A percentile compares a stretch with the other conserved stretches of the same genome.
These are phyloP conservation scores for Deroplatys truncata DNA, from an alignment of 2,888 invertebrate genomes.

Conservation along the genomic window DNA sequence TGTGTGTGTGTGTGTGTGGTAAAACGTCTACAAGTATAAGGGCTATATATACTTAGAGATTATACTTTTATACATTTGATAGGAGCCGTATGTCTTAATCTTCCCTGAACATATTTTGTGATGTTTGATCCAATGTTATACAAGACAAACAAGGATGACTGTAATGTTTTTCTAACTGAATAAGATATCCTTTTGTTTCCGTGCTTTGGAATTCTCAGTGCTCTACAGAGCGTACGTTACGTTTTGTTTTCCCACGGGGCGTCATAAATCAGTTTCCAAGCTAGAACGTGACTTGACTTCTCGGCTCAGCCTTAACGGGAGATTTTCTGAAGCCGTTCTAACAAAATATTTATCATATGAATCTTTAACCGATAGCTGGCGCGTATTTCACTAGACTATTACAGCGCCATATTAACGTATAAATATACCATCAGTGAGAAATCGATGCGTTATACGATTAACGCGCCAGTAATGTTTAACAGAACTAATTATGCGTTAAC, in stretches of 20 bases:
- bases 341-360: neutral
- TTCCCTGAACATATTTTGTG: neutral
- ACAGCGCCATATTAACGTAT: neutral
- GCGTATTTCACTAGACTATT: neutral
- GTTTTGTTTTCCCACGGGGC: neutral
- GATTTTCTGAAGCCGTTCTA: neutral
- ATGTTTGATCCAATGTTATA: neutral
- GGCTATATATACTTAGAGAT: no score
- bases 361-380: neutral
- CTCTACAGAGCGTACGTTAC: neutral
- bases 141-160: neutral
- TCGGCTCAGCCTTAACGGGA: neutral
- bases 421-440: neutral
- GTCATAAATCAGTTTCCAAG: neutral
- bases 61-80: no score
- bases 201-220: neutral
- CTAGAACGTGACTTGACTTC: neutral
- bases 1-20: no score
- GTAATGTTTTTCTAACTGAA: neutral
- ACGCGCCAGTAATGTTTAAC: neutral
- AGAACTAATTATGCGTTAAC: neutral
- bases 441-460: neutral
- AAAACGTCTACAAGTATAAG: no score
- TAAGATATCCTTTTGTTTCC: neutral
- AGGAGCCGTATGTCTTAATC: neutral